Evolutionary conservation across 2,888 invertebrate species (phyloP), one percentile per base, ranked within the genome.

Genomic region (Halictus ligatus): DNA sequence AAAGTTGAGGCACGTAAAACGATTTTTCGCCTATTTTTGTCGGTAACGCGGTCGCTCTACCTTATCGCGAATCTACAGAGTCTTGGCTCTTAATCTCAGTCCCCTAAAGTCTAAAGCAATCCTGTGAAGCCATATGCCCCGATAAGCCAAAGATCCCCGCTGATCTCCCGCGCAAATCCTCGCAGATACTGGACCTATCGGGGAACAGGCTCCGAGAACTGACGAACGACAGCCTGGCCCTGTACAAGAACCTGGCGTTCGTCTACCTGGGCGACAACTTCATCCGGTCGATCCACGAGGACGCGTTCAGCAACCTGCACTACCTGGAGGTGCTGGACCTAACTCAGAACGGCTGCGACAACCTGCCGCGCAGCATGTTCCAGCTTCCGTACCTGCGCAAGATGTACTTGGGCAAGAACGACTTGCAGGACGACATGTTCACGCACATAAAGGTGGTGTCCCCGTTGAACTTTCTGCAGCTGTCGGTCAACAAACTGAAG

Each of bases 321-420:
- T 95, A 95, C 85, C 94, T 97, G 13, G 95, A 96, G 90, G 96
- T 96, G 0, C 92, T 97, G 79, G 96, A 97, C 89, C 95, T 97
- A 12, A 96, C 96, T 2, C 95, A 95, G 81, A 97, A 97, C 92
- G 96, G 96, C 0, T 95, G 96, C 75, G 91, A 95, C 72, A 93
- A 95, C 50, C 93, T 97, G 0, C 96, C 97, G 0, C 95, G 95
- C 67, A 94, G 95, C 4, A 94, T 96, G 21, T 96, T 97, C 74
- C 96, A 96, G 82, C 91, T 97, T 87, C 96, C 97, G 0, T 95
- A 96, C 0, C 93, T 97, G 83, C 95, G 97, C 78, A 97, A 96
- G 92, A 94, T 97, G 43, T 97, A 97, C 91, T 95, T 97, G 2
- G 96, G 94, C 48, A 95, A 96, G 12, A 97, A 97, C 92, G 95